Conservation (phyloP, 2,888 invertebrate species). For the Malacosoma neustria region DNA sequence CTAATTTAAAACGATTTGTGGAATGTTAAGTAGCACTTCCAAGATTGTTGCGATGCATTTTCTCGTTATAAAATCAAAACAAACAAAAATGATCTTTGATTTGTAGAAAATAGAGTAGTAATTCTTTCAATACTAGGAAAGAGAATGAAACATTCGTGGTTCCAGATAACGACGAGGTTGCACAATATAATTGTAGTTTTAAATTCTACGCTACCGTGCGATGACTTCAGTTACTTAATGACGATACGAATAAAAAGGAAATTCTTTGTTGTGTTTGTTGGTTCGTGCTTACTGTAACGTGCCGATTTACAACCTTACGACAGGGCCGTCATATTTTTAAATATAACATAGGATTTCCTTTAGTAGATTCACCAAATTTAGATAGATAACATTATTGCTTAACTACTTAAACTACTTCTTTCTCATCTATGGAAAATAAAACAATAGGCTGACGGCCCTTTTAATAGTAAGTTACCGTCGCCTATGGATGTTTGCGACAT, state of each 20-base stretch:
- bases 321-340: too few species aligned
- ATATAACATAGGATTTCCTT: too few species aligned
- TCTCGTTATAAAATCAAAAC: background rate
- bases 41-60: background rate
- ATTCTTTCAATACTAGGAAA: background rate
- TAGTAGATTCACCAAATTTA: too few species aligned
- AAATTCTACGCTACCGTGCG: background rate
- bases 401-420: too few species aligned
- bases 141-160: background rate
- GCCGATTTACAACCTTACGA: too few species aligned
- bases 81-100: background rate
- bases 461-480: too few species aligned
- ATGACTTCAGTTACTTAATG: background rate
- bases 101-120: background rate
- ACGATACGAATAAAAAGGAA: background rate
- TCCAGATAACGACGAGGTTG: background rate
- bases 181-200: background rate
- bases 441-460: too few species aligned
- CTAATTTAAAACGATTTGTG: conserved; percentile 31
- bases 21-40: conserved; percentile 26
- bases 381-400: too few species aligned
- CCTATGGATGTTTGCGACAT: too few species aligned
- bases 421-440: too few species aligned
- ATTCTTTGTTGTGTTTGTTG: background rate
- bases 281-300: too few species aligned